phyloP scores from a whole-genome alignment of 1,140 invertebrate species.

The Protaetia brevitarsis region DNA sequence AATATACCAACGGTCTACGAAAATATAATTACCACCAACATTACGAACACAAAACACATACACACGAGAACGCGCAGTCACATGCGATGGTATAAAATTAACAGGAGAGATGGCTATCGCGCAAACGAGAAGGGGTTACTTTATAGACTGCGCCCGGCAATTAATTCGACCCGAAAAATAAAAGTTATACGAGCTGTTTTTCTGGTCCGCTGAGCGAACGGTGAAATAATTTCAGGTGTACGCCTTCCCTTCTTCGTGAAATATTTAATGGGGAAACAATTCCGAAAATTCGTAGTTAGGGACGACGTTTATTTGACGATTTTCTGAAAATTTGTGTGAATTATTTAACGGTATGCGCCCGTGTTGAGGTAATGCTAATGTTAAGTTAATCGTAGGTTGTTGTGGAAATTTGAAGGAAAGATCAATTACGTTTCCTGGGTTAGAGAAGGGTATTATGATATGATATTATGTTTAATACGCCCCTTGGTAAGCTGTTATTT shows the following conservation, averaged over 20 bases:
- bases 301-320: neutral
- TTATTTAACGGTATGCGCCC: no score
- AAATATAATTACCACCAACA: slow-evolving; percentile 5
- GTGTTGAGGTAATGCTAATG: no score
- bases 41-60: slow-evolving; percentile 11
- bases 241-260: neutral
- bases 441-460: no score
- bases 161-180: slow-evolving; percentile 8
- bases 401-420: no score
- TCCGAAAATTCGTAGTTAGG: neutral
- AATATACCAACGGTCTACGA: slow-evolving; percentile 3
- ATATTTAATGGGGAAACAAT: neutral
- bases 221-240: neutral
- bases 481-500: no score
- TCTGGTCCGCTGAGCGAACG: neutral
- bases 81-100: slow-evolving; percentile 12
- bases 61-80: neutral
- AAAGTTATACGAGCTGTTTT: slow-evolving; percentile 14
- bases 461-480: no score
- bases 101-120: slow-evolving; percentile 7
- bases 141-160: neutral
- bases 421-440: no score
- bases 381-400: no score
- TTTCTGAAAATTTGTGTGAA: neutral
- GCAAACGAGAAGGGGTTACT: slow-evolving; percentile 7